Conservation (phyloP, 2,888 invertebrate species). For the Epirrita christyi region DNA sequence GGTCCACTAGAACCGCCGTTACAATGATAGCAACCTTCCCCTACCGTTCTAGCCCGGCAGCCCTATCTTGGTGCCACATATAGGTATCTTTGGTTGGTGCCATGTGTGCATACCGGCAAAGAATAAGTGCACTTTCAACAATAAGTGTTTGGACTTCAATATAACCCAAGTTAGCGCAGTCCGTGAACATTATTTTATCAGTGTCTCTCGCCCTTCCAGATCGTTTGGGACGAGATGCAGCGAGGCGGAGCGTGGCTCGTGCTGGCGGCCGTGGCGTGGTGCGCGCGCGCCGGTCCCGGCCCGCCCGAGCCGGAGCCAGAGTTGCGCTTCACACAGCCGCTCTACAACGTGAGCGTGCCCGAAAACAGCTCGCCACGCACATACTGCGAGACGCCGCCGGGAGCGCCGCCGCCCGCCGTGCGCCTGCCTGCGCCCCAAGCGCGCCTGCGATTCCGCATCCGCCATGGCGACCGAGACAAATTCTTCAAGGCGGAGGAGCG, state of each 20-base stretch:
- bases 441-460: constrained; percentile 92
- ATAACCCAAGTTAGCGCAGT: no score
- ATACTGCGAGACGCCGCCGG: constrained; percentile 88
- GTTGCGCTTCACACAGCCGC: constrained; percentile 88
- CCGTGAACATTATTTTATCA: no score
- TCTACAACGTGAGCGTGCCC: constrained; percentile 95
- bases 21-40: no score
- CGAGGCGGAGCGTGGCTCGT: constrained; percentile 59
- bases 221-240: constrained; percentile 25
- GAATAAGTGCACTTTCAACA: no score
- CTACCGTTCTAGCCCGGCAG: no score
- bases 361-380: constrained; percentile 97
- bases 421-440: constrained; percentile 66
- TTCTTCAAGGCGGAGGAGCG: constrained; percentile 97
- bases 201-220: constrained; percentile 8
- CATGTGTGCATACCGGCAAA: no score
- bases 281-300: constrained; percentile 54
- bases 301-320: constrained; percentile 37
- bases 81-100: no score
- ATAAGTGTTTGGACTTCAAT: no score
- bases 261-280: constrained; percentile 63
- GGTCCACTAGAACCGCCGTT: no score
- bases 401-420: constrained; percentile 93
- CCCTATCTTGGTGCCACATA: no score
- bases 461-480: constrained; percentile 93